Evolutionary conservation across 1,140 invertebrate genomes (phyloP), one percentile per base, ranked within the genome.

Genomic region (Calliphora vicina): DNA sequence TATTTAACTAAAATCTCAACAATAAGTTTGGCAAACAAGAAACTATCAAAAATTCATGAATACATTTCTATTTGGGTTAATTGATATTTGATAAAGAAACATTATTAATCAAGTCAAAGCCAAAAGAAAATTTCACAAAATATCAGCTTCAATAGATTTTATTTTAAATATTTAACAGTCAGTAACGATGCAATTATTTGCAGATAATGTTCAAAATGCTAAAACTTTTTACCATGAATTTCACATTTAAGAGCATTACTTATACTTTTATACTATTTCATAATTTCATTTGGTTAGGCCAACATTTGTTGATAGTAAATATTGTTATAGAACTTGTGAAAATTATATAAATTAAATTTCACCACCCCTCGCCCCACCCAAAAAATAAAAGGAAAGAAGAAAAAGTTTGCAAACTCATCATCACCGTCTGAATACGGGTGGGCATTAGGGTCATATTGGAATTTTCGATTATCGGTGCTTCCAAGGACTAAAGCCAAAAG

Each of bases 301-400:
- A 67, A 67, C 1, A 20, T 25, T 67, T 20, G n/a, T 67, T 25
- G 61, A 20, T 23, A 23, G 61, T 67, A 67, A 67, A 67, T 67
- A 67, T 67, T n/a, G n/a, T n/a, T 67, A 67, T 57, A 57, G 23
- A 78, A 78, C 35, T 78, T 78, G 29, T 78, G 35, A 78, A 78
- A 78, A 78, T 35, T 35, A 78, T 78, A 78, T 20, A 45, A 78
- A 78, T 78, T 78, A 20, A 78, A 78, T 78, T 78, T 78, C 6
- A 1, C 17, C 20, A 2, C 15, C 45, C n/a, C n/a, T n/a, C n/a
- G n/a, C n/a, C n/a, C n/a, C n/a, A n/a, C n/a, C n/a, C n/a, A n/a
- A n/a, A n/a, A n/a, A n/a, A n/a, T n/a, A n/a, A n/a, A n/a, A n/a
- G n/a, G n/a, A n/a, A n/a, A n/a, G n/a, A n/a, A n/a, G 4, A 17